Base-by-base conservation (phyloP, 2,113 vertebrate species). In the Sturnira hondurensis region DNA sequence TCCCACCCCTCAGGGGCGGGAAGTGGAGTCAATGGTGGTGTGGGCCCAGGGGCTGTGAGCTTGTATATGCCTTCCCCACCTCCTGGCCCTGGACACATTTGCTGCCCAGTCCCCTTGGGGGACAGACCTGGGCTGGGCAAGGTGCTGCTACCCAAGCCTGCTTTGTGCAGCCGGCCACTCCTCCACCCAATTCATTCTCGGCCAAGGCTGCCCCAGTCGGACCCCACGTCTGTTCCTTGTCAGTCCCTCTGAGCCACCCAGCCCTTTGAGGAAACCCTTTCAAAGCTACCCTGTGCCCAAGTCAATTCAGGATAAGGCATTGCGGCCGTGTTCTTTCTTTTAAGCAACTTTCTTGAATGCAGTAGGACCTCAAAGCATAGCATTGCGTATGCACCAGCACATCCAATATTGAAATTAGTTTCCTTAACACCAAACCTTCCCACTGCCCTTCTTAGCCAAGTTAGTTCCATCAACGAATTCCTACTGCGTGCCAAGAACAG, bases 201-300 rank as follows among this genome's bases (percentile, higher is more conserved):
- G 82, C 76, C 47, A n/a, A 1, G 33, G 47, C 12, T 9, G 36
- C 26, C 3, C 15, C 43, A 1, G 9, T 43, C 2, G 58, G 63
- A 36, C n/a, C 63, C 52, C 65, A 7, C 0, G 1, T 7, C 36
- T 15, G 76, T 9, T 4, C 9, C n/a, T 78, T 22, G n/a, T 22
- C 28, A 7, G 36, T 58, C 28, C 74, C 65, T 71, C 43, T 8
- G 86, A 70, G 50, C 43, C 45, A 45, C 26, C 50, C 33, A 8
- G 70, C 16, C 16, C 96, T 96, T 65, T 43, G 67, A 91, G 85
- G 81, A 95, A 83, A 68, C 54, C n/a, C 82, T 78, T 76, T 86
- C 26, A 65, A 89, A 86, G 58, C 61, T 58, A 36, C 31, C 28
- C 38, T 54, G 71, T 61, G 54, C 33, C 19, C 28, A 82, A 50